Percentiles rank a stretch among this genome's conserved stretches.
Conservation (phyloP, 2,113 vertebrate genomes). For the Cynopterus brachyotis region DNA sequence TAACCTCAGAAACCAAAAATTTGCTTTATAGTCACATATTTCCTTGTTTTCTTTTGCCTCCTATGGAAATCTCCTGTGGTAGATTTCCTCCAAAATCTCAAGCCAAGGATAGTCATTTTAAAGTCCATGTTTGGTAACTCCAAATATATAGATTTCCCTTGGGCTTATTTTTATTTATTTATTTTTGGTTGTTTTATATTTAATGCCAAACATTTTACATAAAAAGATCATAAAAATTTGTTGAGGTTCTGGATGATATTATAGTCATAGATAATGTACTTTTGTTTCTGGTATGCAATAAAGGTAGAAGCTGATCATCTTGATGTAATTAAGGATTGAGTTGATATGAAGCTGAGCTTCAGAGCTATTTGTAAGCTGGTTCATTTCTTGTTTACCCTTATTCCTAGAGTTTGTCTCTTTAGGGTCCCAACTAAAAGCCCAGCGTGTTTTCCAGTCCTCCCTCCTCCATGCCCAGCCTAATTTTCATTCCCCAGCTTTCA, state of each 20-base stretch:
- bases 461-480: not conserved
- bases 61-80: not conserved
- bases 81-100: not conserved
- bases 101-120: not conserved
- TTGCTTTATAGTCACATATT: not conserved
- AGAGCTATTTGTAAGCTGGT: not conserved
- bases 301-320: not conserved
- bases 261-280: not conserved
- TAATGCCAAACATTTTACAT: not conserved
- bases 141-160: not conserved
- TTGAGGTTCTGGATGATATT: not conserved
- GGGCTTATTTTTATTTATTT: not conserved
- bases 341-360: not conserved
- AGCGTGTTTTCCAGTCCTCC: not conserved
- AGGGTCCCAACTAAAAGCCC: not conserved
- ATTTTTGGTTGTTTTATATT: not conserved
- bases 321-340: not conserved
- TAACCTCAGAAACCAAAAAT: not conserved
- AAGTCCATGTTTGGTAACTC: not conserved
- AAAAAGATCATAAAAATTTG: not conserved
- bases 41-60: not conserved
- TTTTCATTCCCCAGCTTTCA: not conserved
- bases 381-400: not conserved
- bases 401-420: not conserved
- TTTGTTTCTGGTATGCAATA: not conserved